phyloP scores from a whole-genome alignment of 2,113 vertebrate species.

The Gallinago jamesoni region DNA sequence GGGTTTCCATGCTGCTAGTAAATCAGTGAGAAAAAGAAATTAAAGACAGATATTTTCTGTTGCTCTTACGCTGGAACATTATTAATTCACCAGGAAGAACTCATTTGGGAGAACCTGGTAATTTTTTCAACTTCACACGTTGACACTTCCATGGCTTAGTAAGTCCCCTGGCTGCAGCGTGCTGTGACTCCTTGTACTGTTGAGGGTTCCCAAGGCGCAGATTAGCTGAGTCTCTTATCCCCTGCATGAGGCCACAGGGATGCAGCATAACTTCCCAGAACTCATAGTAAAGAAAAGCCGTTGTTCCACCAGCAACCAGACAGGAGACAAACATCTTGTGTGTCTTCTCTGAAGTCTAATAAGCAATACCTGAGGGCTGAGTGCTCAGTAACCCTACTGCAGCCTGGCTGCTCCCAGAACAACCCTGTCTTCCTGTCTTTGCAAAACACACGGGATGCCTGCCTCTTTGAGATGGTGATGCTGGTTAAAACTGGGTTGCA shows the following conservation, averaged over 20 bases:
- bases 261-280: not conserved
- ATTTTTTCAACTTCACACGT: not conserved
- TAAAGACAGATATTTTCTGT: not conserved
- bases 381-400: not conserved
- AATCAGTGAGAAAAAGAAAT: constrained; percentile 24
- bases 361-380: not conserved
- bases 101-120: constrained; percentile 16
- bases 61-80: not conserved
- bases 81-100: constrained; percentile 14
- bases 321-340: not conserved
- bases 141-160: constrained; percentile 16
- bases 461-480: accelerated
- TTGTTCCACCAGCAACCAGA: not conserved
- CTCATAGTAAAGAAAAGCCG: not conserved
- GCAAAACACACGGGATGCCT: accelerated
- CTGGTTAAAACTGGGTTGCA: not conserved
- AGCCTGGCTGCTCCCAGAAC: not conserved
- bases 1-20: constrained; percentile 12
- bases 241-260: not conserved
- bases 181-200: not conserved
- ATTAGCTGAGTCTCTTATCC: not conserved
- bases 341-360: not conserved
- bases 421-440: not conserved
- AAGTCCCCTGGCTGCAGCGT: not conserved
- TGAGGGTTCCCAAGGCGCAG: not conserved